Percentiles rank a stretch among this genome's conserved stretches.
Conservation (phyloP, 2,888 invertebrate species). For the Altica lythri region DNA sequence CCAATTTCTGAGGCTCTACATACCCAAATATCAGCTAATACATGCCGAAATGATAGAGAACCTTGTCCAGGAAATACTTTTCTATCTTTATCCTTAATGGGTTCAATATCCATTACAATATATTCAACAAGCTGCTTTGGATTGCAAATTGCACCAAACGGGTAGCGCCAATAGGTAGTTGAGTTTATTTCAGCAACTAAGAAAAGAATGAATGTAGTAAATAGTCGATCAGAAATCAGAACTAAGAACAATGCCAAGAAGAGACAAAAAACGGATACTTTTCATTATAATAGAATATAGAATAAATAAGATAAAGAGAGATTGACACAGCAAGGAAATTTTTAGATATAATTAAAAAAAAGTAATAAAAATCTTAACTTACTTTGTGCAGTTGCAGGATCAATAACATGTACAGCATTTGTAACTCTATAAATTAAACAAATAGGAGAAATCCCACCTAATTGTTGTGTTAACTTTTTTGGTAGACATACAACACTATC, state of each 20-base stretch:
- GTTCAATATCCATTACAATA: constrained; percentile 92
- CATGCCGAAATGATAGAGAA: constrained; percentile 82
- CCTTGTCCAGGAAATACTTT: constrained; percentile 88
- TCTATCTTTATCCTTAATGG: constrained; percentile 73
- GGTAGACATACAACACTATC: constrained; percentile 91
- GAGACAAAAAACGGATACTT: too few relatives aligned
- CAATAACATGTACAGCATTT: constrained; percentile 89
- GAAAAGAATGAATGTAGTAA: constrained; percentile 22
- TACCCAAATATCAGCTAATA: constrained; percentile 92
- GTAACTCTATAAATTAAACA: constrained; percentile 89
- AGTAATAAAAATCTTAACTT: too few relatives aligned
- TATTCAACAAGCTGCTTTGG: constrained; percentile 91
- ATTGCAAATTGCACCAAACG: constrained; percentile 86
- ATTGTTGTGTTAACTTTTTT: constrained; percentile 80
- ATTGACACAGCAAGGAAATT: too few relatives aligned
- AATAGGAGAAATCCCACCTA: constrained; percentile 87
- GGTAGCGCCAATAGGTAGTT: constrained; percentile 81
- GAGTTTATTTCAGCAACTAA: constrained; percentile 83
- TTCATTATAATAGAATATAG: too few relatives aligned
- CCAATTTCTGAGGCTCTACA: constrained; percentile 87
- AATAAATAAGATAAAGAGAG: too few relatives aligned
- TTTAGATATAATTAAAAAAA: too few relatives aligned
- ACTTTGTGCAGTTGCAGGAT: constrained; percentile 86
- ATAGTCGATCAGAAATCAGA: too few relatives aligned
- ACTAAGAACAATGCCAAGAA: too few relatives aligned